Evolutionary conservation across 2,888 invertebrate species (phyloP).

Genomic region (Yponomeuta plumbellus): DNA sequence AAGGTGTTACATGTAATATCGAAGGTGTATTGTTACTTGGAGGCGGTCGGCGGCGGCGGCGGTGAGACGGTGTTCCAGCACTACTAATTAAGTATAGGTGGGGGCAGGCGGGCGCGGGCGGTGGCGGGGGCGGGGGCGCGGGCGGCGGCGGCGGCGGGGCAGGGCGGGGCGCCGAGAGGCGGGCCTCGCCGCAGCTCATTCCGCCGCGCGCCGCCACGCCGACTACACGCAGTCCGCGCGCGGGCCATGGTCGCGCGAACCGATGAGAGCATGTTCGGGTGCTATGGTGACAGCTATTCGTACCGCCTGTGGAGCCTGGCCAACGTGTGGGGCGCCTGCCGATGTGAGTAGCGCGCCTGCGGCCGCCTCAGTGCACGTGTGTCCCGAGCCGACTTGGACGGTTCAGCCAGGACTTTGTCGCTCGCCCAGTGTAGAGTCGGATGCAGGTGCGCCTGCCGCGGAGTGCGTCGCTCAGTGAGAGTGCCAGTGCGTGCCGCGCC

Average conservation of each 20-base stretch:
- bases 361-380: conserved; percentile 24
- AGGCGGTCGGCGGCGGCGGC: conserved; percentile 17
- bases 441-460: conserved; percentile 33
- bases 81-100: conserved; percentile 68
- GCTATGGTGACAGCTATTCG: conserved; percentile 84
- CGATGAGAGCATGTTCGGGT: conserved; percentile 85
- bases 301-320: conserved; percentile 86
- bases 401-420: conserved; percentile 31
- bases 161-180: conserved; percentile 39
- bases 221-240: conserved; percentile 64
- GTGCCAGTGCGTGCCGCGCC: conserved; percentile 44
- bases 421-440: conserved; percentile 49
- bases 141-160: conserved; percentile 27
- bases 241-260: conserved; percentile 90
- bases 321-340: conserved; percentile 85
- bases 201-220: conserved; percentile 70
- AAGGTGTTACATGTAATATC: conserved; percentile 32
- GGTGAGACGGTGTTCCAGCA: conserved; percentile 33
- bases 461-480: conserved; percentile 35
- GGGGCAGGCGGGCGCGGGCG: conserved; percentile 34
- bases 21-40: conserved; percentile 23
- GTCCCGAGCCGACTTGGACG: conserved; percentile 35
- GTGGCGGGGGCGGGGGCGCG: conserved; percentile 10
- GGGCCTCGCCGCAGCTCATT: conserved; percentile 53
- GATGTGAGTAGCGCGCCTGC: conserved; percentile 79